A percentile compares a stretch with the other conserved stretches of the same genome.
Evolutionary conservation across 2,888 invertebrate species (phyloP).

Genomic region (Calameuta idolon): DNA sequence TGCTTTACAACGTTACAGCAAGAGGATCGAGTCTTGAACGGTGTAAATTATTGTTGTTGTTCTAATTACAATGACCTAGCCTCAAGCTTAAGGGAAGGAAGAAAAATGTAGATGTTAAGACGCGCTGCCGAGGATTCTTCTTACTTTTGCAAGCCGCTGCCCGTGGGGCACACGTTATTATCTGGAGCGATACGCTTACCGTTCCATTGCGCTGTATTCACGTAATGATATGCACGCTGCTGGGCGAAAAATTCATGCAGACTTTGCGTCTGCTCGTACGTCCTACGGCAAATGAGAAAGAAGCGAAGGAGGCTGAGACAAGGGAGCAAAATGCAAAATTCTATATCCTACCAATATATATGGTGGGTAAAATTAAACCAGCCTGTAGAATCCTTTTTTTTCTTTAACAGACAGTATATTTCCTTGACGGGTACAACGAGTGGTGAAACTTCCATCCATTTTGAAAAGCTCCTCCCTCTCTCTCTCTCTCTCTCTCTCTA

Average conservation of each 20-base stretch:
- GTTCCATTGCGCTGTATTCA: conserved; percentile 31
- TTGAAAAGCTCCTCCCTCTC: background rate
- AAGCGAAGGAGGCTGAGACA: conserved; percentile 12
- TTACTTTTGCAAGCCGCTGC: conserved; percentile 26
- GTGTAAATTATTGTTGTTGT: conserved; percentile 45
- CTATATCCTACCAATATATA: too few species aligned
- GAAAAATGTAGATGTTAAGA: conserved; percentile 8
- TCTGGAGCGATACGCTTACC: conserved; percentile 42
- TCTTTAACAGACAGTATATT: background rate
- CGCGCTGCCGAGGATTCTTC: conserved; percentile 15
- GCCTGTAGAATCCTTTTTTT: background rate
- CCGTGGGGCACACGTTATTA: conserved; percentile 49
- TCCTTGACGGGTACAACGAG: background rate
- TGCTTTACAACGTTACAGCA: background rate
- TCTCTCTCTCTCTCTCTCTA: too few species aligned
- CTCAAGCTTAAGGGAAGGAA: conserved; percentile 27
- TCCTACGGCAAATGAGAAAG: conserved; percentile 27
- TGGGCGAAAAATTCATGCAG: conserved; percentile 40
- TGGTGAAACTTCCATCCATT: background rate
- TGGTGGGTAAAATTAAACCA: background rate
- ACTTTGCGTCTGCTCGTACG: conserved; percentile 25
- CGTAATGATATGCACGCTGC: conserved; percentile 43
- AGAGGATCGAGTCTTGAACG: conserved; percentile 11
- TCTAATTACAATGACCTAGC: conserved; percentile 44
- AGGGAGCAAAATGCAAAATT: conserved; percentile 14